Base-by-base conservation (phyloP, 2,888 invertebrate genomes). In the Synergus itoensis region DNA sequence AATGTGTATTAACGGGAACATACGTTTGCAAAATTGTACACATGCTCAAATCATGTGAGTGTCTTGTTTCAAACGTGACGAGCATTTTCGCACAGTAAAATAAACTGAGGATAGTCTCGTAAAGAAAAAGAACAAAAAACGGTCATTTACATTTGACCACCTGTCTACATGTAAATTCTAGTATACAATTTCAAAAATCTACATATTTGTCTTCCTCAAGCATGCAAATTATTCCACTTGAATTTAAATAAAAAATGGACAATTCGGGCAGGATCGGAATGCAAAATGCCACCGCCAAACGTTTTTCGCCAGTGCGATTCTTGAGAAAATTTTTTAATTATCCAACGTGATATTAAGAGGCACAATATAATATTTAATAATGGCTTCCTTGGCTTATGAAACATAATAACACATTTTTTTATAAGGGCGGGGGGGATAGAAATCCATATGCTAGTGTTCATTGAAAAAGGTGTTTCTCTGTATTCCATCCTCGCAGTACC, bases 401-500 rank as follows among this genome's bases (percentile, higher is more conserved):
- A 73, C n/a, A 73, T 53, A 36, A 53, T 53, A 28, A 69, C n/a
- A 11, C 18, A 43, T 67, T 53, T 4, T 73, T 73, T 28, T 45
- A 4, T 28, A 48, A 76, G 73, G 57, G 76, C 69, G 69, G 79
- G 64, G 63, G 75, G 77, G 65, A 12, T 69, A 57, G 79, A 77
- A 84, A 82, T 82, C 80, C 81, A 80, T 81, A 79, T 81, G 82
- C 76, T 67, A 80, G 79, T 77, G 81, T 78, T 77, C 76, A 80
- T 82, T 78, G 81, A 79, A 81, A 82, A 83, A 86, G 88, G 89
- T 88, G 88, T 89, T 89, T 86, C 89, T 86, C 84, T 81, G 87
- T 87, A 87, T 88, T 86, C 87, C 86, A 83, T 84, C 83, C 85
- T 85, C 87, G 85, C 83, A 87, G 88, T 92, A 92, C 92, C 92